These are phyloP conservation scores for Nicator chloris DNA, from an alignment of 2,113 vertebrate genomes.

Conservation along the genomic window DNA sequence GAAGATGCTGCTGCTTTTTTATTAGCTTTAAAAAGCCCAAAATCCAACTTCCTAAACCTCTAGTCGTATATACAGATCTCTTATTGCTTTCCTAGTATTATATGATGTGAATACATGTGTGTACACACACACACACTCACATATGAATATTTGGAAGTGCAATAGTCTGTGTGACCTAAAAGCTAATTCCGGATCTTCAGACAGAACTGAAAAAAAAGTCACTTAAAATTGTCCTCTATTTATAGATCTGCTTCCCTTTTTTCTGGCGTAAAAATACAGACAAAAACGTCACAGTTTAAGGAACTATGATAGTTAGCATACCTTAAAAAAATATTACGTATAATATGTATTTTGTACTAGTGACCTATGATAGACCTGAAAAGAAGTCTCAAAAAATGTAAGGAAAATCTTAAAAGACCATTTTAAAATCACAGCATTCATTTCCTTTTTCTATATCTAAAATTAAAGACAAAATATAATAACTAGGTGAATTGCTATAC, in stretches of 20 bases:
- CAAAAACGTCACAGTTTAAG: not conserved
- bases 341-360: not conserved
- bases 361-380: not conserved
- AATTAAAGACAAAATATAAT: not conserved
- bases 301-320: not conserved
- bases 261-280: not conserved
- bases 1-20: not conserved
- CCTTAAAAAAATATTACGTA: not conserved
- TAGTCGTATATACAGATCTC: not conserved
- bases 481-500: not conserved
- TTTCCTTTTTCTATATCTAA: not conserved
- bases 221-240: not conserved
- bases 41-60: not conserved
- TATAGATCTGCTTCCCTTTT: not conserved
- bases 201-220: not conserved
- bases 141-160: not conserved
- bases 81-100: not conserved
- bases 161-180: not conserved
- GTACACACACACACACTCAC: not conserved
- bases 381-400: not conserved
- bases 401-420: not conserved
- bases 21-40: not conserved
- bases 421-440: not conserved
- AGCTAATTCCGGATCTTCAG: not conserved
- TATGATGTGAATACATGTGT: not conserved